phyloP scores from a whole-genome alignment of 1,140 invertebrate species.

The Cydia pomonella region DNA sequence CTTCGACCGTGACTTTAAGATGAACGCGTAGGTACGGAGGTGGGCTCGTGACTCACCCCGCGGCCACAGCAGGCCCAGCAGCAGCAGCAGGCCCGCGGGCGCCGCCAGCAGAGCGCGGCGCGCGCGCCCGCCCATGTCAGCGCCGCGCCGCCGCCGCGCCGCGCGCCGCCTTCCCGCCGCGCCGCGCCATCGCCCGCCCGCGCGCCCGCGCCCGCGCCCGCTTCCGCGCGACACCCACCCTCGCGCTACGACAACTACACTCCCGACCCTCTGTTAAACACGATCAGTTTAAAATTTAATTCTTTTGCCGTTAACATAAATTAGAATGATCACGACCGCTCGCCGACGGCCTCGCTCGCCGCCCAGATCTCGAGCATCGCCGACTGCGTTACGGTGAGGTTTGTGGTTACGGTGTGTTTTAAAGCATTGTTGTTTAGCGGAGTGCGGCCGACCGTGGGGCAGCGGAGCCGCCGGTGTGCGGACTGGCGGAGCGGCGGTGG shows the following conservation, averaged over 20 bases:
- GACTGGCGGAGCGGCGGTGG: slow-evolving; percentile 70
- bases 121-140: slow-evolving; percentile 75
- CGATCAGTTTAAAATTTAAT: slow-evolving; percentile 68
- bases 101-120: slow-evolving; percentile 72
- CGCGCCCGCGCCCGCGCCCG: slow-evolving; percentile 33
- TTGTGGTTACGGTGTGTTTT: slow-evolving; percentile 71
- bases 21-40: not conserved
- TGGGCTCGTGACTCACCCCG: slow-evolving; percentile 54
- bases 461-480: slow-evolving; percentile 79
- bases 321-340: slow-evolving; percentile 69
- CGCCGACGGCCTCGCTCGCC: slow-evolving; percentile 73
- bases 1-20: too few relatives aligned
- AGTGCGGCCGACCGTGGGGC: slow-evolving; percentile 78
- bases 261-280: slow-evolving; percentile 66
- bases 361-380: slow-evolving; percentile 71
- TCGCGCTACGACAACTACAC: slow-evolving; percentile 61
- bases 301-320: slow-evolving; percentile 73
- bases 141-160: slow-evolving; percentile 65
- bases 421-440: slow-evolving; percentile 77
- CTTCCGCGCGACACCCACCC: slow-evolving; percentile 59
- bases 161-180: slow-evolving; percentile 63
- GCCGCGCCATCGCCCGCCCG: slow-evolving; percentile 61
- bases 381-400: slow-evolving; percentile 60
- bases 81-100: slow-evolving; percentile 74
- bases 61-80: slow-evolving; percentile 74